Evolutionary conservation across 2,888 invertebrate genomes (phyloP).

Genomic region (Dryocosmus kuriphilus): DNA sequence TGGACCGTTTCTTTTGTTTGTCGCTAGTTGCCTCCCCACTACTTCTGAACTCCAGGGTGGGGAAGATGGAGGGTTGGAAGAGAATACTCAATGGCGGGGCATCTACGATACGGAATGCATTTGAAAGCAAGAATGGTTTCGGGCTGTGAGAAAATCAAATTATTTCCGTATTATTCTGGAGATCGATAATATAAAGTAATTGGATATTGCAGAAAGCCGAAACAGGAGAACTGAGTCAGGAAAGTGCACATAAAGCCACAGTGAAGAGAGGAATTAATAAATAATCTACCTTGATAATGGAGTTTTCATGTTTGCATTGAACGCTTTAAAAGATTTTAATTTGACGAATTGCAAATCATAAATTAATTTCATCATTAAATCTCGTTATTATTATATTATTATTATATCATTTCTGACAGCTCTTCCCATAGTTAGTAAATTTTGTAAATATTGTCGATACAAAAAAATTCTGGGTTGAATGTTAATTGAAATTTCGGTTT

Average conservation of each 20-base stretch:
- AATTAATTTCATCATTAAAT: neutral
- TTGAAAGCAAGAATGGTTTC: conserved; percentile 36
- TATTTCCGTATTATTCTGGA: conserved; percentile 36
- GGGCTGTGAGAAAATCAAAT: conserved; percentile 39
- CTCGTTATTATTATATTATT: too few relatives aligned
- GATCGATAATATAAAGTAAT: conserved; percentile 33
- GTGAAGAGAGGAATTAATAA: conserved; percentile 24
- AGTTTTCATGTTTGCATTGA: neutral
- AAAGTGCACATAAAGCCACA: conserved; percentile 25
- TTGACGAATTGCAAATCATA: neutral
- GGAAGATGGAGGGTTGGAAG: conserved; percentile 41
- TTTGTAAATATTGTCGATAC: too few relatives aligned
- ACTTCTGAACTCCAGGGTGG: conserved; percentile 38
- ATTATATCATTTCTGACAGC: too few relatives aligned
- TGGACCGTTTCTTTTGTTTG: conserved; percentile 40
- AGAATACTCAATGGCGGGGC: conserved; percentile 8
- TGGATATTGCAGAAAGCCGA: conserved; percentile 8
- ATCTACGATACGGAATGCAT: conserved; percentile 16
- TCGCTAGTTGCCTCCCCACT: conserved; percentile 32
- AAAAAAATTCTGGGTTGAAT: neutral
- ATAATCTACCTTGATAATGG: conserved; percentile 17
- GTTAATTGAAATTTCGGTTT: neutral
- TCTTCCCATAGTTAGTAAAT: too few relatives aligned
- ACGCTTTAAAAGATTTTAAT: neutral
- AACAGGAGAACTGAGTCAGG: conserved; percentile 22